Conservation (phyloP, 2,113 vertebrate genomes). For the Syngnathus floridae region DNA sequence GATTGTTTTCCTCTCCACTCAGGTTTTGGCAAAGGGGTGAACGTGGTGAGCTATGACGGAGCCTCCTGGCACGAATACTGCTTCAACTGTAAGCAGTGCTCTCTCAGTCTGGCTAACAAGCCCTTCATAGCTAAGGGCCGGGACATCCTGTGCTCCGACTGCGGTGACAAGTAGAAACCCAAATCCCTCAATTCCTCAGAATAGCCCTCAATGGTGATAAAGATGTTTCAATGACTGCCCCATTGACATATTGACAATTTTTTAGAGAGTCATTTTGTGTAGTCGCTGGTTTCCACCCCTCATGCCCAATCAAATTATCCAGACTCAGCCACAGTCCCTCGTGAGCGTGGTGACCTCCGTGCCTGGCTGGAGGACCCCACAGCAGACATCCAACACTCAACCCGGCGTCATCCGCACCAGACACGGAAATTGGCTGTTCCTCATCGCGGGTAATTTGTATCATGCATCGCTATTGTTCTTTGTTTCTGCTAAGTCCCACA, state of each 20-base stretch:
- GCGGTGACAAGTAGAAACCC: slow-evolving; percentile 79
- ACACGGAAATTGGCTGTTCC: neutral
- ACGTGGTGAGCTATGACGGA: slow-evolving; percentile 91
- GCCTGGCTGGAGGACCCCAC: slow-evolving; percentile 41
- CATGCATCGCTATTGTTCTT: slow-evolving; percentile 29
- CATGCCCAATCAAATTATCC: slow-evolving; percentile 33
- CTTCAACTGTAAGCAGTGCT: slow-evolving; percentile 94
- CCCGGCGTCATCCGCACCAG: neutral
- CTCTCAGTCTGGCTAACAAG: slow-evolving; percentile 85
- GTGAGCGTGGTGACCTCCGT: slow-evolving; percentile 13
- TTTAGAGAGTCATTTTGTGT: slow-evolving; percentile 39
- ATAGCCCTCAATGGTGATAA: neutral
- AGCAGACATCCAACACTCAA: slow-evolving; percentile 1
- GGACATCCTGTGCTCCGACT: slow-evolving; percentile 86
- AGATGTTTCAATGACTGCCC: neutral
- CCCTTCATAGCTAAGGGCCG: slow-evolving; percentile 79
- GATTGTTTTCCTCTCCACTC: slow-evolving; percentile 11
- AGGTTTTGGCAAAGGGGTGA: slow-evolving; percentile 88
- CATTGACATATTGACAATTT: neutral
- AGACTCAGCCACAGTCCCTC: slow-evolving; percentile 1
- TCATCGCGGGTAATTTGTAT: slow-evolving; percentile 21
- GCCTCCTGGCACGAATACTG: slow-evolving; percentile 95
- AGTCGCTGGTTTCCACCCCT: slow-evolving; percentile 44
- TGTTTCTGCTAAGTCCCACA: slow-evolving; percentile 56
- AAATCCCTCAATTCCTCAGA: neutral